Evolutionary conservation across 2,888 invertebrate species (phyloP), one percentile per base, ranked within the genome.

Genomic region (Diaprepes abbreviatus): DNA sequence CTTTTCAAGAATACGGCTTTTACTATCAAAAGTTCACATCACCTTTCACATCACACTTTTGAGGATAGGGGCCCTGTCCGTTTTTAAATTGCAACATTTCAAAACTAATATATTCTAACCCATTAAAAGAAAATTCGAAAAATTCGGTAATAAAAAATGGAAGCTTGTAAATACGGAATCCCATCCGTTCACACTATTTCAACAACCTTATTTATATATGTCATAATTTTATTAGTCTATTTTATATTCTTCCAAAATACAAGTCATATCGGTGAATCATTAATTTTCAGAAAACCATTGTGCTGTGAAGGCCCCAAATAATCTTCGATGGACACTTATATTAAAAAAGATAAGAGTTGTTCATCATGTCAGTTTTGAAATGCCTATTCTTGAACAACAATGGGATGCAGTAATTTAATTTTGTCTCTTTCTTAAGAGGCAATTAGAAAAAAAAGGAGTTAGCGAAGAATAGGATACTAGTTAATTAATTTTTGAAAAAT

Each of bases 311-410:
- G 1, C 45, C 45, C 5, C 21, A 21, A 24, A 45, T 45, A 21
- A 45, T 45, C 21, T 21, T 21, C 4, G 24, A 21, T 21, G 12
- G 24, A 24, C 24, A n/a, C 4, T 14, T 40, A 9, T 45, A 6
- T 45, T 12, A 24, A 45, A 45, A n/a, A 45, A 45, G 45, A 45
- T 38, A 12, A 45, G 6, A 24, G 24, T 45, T 24, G 19, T 45
- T 45, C 21, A 24, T 45, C 45, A 24, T 45, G 45, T 0, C 10
- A 45, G 12, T 12, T 45, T 45, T 24, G 45, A 12, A 45, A 45
- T n/a, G 45, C 6, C 45, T 45, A 45, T 45, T 45, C 45, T 45
- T 43, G 6, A 7, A 45, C 12, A 45, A 45, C 45, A 45, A 45
- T 45, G 45, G 24, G 12, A 45, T 24, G 45, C 5, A 12, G n/a